Evolutionary conservation across 1,140 invertebrate species (phyloP).

Genomic region (Anagrus nilaparvatae): DNA sequence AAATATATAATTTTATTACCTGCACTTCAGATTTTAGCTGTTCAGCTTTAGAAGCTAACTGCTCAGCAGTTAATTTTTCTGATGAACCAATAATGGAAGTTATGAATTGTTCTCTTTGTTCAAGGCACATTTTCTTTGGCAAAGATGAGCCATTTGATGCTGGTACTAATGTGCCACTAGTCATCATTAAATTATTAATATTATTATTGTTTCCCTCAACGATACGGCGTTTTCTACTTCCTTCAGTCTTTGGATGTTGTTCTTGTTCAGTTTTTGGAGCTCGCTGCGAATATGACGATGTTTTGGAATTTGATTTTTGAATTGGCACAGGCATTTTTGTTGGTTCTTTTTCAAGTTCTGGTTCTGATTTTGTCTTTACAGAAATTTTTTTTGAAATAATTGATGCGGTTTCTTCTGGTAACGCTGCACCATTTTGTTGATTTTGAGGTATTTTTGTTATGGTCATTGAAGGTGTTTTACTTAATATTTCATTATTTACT

Average conservation of each 20-base stretch:
- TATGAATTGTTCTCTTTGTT: constrained; percentile 34
- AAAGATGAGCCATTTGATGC: constrained; percentile 23
- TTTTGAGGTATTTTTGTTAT: constrained; percentile 35
- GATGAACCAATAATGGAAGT: constrained; percentile 28
- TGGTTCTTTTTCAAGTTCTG: constrained; percentile 3
- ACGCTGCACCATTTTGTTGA: constrained; percentile 36
- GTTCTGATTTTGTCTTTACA: neutral
- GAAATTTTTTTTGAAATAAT: neutral
- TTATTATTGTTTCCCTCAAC: too few species aligned
- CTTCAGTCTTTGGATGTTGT: constrained; percentile 14
- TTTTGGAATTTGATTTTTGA: too few species aligned
- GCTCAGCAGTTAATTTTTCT: constrained; percentile 30
- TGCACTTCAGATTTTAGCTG: constrained; percentile 33
- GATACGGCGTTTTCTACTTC: constrained; percentile 28
- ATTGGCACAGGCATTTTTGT: constrained; percentile 1
- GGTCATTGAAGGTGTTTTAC: too few species aligned
- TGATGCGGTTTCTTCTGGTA: constrained; percentile 35
- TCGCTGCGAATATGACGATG: too few species aligned
- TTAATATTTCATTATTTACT: too few species aligned
- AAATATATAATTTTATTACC: constrained; percentile 19
- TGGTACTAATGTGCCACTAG: constrained; percentile 1
- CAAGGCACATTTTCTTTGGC: constrained; percentile 30
- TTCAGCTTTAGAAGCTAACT: constrained; percentile 31
- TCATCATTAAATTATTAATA: too few species aligned
- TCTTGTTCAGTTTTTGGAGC: constrained; percentile 16